Percentiles rank a stretch among this genome's conserved stretches.
These are phyloP conservation scores for Emesis russula DNA, from an alignment of 2,888 invertebrate genomes.

Conservation along the genomic window DNA sequence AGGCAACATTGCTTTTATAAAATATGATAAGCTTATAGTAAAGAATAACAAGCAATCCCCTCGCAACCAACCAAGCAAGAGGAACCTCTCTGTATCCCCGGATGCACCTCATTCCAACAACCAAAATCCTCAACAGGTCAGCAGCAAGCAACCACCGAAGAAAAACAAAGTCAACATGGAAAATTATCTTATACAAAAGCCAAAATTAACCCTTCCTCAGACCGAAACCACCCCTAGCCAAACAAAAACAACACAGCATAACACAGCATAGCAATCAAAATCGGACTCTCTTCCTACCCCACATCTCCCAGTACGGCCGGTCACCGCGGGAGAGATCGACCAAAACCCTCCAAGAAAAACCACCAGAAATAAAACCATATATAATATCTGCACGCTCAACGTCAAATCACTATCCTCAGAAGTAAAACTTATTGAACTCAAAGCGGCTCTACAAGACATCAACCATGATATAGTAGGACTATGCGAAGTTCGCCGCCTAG, in stretches of 20 bases:
- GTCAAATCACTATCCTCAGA: slow-evolving; percentile 56
- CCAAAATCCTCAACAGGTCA: neutral
- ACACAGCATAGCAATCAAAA: neutral
- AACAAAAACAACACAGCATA: neutral
- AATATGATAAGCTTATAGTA: slow-evolving; percentile 55
- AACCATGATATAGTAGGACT: slow-evolving; percentile 74
- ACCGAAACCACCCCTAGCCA: neutral
- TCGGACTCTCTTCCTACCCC: slow-evolving; percentile 17
- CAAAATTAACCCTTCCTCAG: neutral
- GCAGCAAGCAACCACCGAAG: neutral
- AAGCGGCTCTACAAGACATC: slow-evolving; percentile 63
- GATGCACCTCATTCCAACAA: neutral
- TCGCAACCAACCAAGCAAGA: slow-evolving; percentile 26
- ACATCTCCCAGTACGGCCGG: slow-evolving; percentile 77
- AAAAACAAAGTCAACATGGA: neutral
- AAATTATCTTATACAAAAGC: neutral
- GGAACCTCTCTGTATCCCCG: slow-evolving; percentile 36
- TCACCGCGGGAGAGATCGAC: slow-evolving; percentile 82
- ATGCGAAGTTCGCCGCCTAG: slow-evolving; percentile 68
- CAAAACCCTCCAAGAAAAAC: slow-evolving; percentile 46
- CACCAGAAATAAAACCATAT: slow-evolving; percentile 8
- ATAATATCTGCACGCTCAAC: slow-evolving; percentile 47
- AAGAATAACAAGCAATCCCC: neutral
- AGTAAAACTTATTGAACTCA: slow-evolving; percentile 60
- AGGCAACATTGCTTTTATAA: slow-evolving; percentile 49